A percentile compares a stretch with the other conserved stretches of the same genome.
Evolutionary conservation across 1,140 invertebrate genomes (phyloP).

Genomic region (Drosophila subpulchrella): DNA sequence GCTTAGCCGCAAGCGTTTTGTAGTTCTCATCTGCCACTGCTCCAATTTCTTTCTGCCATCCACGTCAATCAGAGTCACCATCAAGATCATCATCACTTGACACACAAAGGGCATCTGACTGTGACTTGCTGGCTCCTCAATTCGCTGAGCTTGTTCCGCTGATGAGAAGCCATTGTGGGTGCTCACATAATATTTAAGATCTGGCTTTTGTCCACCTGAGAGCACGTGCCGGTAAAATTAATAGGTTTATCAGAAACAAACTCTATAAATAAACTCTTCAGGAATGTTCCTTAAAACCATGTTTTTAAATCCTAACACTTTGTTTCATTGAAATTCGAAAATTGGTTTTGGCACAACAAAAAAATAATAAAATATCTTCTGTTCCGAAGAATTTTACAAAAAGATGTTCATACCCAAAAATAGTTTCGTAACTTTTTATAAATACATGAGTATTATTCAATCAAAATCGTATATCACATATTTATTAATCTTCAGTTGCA

Average conservation of each 20-base stretch:
- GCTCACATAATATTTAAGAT: constrained; percentile 34
- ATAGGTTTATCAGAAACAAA: not conserved
- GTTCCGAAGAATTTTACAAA: no score
- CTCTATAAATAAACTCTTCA: not conserved
- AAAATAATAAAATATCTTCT: no score
- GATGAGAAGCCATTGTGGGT: constrained; percentile 21
- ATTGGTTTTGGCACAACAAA: no score
- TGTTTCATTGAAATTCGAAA: not conserved
- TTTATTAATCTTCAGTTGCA: constrained; percentile 1
- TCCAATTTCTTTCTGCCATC: constrained; percentile 12
- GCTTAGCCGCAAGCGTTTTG: constrained; percentile 31
- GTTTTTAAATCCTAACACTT: not conserved
- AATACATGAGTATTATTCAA: no score
- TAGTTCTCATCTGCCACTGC: constrained; percentile 22
- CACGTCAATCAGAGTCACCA: constrained; percentile 28
- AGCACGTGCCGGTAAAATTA: constrained; percentile 26
- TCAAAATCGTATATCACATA: no score
- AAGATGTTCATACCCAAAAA: no score
- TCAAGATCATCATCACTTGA: constrained; percentile 38
- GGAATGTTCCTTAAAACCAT: not conserved
- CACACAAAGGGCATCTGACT: constrained; percentile 35
- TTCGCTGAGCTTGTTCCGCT: constrained; percentile 15
- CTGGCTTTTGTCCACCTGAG: constrained; percentile 28
- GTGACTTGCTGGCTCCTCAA: constrained; percentile 19
- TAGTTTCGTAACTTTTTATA: no score